Evolutionary conservation across 1,140 invertebrate genomes (phyloP), one percentile per base, ranked within the genome.

Genomic region (Ruditapes philippinarum): DNA sequence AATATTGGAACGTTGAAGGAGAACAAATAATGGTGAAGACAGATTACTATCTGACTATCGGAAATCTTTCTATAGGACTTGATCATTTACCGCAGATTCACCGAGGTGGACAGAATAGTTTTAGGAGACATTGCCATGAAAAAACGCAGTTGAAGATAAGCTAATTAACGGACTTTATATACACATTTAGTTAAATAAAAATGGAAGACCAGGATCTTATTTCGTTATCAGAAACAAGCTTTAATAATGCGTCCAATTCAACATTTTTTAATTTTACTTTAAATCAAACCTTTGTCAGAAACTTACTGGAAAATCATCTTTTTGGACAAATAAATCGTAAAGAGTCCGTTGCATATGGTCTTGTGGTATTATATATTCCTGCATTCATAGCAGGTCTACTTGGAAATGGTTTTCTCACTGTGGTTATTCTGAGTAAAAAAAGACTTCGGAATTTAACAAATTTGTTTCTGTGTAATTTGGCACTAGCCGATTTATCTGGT

Each of bases 381-480:
- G 76, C 91, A 12, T 92, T 92, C 62, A 4, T 93, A 4, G 65
- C 91, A 0, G 91, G 90, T 45, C 54, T 93, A 33, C 12, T 90
- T 17, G 92, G 92, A 49, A 93, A 93, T 74, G 76, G 88, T 2
- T 87, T 83, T 22, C 78, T 93, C 22, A 70, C 87, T n/a, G 22
- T 89, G n/a, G 68, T 93, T 22, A 89, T 93, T 45, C n/a, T 82
- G 1, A 83, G 74, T 1, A 88, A 87, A 25, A 60, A 68, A 60
- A 89, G 87, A 54, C 65, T 93, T 5, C 73, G 91, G 42, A 93
- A 91, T 81, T 83, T 91, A 12, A 93, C 92, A 0, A 92, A 93
- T 38, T 84, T 90, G 42, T 92, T 91, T 45, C 74, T 93, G n/a
- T 92, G 89, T 83, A 93, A 93, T 78, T 86, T 93, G 86, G 90